These are phyloP conservation scores for Xylota segnis DNA, from an alignment of 2,888 invertebrate species.

Conservation along the genomic window DNA sequence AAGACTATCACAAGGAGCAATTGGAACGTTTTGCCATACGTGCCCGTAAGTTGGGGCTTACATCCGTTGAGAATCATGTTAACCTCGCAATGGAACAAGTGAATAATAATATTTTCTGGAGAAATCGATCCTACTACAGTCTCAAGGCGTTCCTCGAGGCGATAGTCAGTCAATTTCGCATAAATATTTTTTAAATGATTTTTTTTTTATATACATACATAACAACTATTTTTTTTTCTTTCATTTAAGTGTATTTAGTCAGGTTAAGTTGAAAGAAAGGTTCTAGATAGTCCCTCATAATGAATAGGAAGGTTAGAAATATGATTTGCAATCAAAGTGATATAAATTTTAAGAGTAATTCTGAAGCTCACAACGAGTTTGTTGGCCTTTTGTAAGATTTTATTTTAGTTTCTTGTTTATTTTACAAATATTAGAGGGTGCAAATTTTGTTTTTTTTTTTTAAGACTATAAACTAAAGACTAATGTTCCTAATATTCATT, in stretches of 20 bases:
- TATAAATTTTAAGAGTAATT: slow-evolving; percentile 71
- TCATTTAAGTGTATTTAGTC: slow-evolving; percentile 19
- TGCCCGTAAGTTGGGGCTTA: slow-evolving; percentile 81
- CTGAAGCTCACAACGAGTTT: slow-evolving; percentile 54
- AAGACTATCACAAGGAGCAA: slow-evolving; percentile 84
- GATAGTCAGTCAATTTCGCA: slow-evolving; percentile 83
- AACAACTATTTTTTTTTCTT: slow-evolving; percentile 4
- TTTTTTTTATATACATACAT: slow-evolving; percentile 23
- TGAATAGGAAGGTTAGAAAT: slow-evolving; percentile 44
- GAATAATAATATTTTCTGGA: slow-evolving; percentile 84
- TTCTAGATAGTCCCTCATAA: slow-evolving; percentile 36
- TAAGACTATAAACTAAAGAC: slow-evolving; percentile 44
- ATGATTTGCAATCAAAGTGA: slow-evolving; percentile 75
- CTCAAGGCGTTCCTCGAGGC: slow-evolving; percentile 82
- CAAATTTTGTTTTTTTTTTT: slow-evolving; percentile 23
- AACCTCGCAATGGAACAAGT: slow-evolving; percentile 83
- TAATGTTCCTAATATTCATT: slow-evolving; percentile 73
- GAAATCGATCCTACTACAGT: slow-evolving; percentile 83
- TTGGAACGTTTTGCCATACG: slow-evolving; percentile 81
- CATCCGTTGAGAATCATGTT: slow-evolving; percentile 82
- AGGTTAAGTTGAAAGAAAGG: slow-evolving; percentile 3
- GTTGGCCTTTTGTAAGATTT: slow-evolving; percentile 72
- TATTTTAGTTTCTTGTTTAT: slow-evolving; percentile 13
- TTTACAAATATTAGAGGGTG: slow-evolving; percentile 43
- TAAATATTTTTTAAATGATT: slow-evolving; percentile 81